A percentile compares a stretch with the other conserved stretches of the same genome.
These are phyloP conservation scores for Melikaiella ostensackeni DNA, from an alignment of 2,888 invertebrate genomes.

Conservation along the genomic window DNA sequence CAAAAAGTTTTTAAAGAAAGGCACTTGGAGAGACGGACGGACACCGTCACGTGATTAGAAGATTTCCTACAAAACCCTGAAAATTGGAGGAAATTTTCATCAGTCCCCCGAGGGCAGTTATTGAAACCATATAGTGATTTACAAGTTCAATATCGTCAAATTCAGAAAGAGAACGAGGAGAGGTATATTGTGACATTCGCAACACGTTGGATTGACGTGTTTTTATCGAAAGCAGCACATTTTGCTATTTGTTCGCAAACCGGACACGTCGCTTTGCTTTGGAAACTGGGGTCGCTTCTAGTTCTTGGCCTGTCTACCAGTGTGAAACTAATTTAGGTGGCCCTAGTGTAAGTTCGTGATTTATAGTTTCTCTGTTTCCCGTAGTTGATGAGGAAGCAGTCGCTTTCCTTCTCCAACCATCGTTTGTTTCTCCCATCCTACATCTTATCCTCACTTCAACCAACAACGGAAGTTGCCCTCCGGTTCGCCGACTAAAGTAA, in stretches of 20 bases:
- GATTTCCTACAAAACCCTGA: no score
- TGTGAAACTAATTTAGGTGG: constrained; percentile 53
- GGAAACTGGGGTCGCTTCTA: constrained; percentile 44
- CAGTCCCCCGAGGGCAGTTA: neutral
- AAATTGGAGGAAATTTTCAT: constrained; percentile 6
- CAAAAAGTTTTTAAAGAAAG: no score
- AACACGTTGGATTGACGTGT: constrained; percentile 20
- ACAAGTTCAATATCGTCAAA: constrained; percentile 35
- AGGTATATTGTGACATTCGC: constrained; percentile 4
- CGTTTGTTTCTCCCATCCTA: constrained; percentile 43
- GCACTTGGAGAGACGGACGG: no score
- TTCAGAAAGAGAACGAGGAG: neutral
- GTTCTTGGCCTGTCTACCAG: constrained; percentile 49
- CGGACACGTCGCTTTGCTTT: constrained; percentile 37
- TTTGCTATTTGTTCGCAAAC: constrained; percentile 21
- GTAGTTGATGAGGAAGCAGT: constrained; percentile 53
- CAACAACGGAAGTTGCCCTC: constrained; percentile 22
- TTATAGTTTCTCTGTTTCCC: constrained; percentile 52
- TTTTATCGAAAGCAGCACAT: constrained; percentile 12
- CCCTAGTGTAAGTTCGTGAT: constrained; percentile 50
- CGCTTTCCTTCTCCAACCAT: constrained; percentile 48
- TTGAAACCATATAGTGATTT: constrained; percentile 14
- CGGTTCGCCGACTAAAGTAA: constrained; percentile 44
- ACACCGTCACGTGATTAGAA: no score
- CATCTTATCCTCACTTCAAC: constrained; percentile 30